Conservation (phyloP, 2,888 invertebrate species). For the Callyntrura sp. region DNA sequence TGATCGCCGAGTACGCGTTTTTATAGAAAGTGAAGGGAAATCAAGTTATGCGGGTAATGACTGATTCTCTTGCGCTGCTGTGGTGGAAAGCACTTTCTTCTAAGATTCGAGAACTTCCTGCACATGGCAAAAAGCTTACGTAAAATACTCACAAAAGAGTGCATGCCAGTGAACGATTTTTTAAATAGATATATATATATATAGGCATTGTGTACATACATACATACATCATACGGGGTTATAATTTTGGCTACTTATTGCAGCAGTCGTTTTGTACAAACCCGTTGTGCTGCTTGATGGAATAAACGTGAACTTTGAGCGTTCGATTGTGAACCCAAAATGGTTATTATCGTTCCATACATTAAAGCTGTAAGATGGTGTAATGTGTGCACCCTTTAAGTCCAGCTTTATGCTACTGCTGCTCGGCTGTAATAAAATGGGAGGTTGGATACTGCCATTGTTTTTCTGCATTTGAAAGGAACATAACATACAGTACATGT, state of each 20-base stretch:
- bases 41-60: conserved; percentile 46
- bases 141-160: no score
- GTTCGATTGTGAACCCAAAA: conserved; percentile 59
- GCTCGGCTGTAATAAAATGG: no score
- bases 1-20: not conserved
- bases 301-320: conserved; percentile 56
- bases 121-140: not conserved
- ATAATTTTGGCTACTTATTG: no score
- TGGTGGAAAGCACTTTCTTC: not conserved
- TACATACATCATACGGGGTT: no score
- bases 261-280: not conserved
- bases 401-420: no score
- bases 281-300: conserved; percentile 65
- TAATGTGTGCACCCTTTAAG: no score
- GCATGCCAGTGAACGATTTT: no score
- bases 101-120: not conserved
- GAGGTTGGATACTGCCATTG: no score
- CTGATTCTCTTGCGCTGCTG: conserved; percentile 43
- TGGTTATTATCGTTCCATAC: conserved; percentile 34
- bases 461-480: no score
- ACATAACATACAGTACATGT: no score
- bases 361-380: not conserved
- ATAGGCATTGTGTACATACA: no score
- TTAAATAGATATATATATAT: no score
- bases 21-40: conserved; percentile 7